Percentiles rank a stretch among this genome's conserved stretches.
phyloP scores from a whole-genome alignment of 2,113 vertebrate genomes.

The Excalfactoria chinensis region DNA sequence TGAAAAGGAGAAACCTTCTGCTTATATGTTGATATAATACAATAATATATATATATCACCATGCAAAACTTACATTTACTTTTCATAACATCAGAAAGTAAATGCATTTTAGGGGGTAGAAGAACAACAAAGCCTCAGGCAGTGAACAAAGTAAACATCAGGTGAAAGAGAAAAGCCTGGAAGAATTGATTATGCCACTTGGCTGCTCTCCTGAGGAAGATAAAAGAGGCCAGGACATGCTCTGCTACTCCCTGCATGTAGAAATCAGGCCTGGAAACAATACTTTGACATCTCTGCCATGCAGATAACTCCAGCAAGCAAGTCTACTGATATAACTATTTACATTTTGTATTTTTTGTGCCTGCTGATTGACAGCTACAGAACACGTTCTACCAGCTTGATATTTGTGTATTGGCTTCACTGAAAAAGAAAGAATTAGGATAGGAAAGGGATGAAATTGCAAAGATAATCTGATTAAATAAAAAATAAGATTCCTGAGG shows the following conservation, averaged over 20 bases:
- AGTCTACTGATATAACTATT: constrained; percentile 68
- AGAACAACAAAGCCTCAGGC: constrained; percentile 33
- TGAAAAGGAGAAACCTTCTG: background rate
- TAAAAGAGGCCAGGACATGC: constrained; percentile 75
- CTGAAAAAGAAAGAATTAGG: constrained; percentile 53
- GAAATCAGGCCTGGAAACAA: constrained; percentile 72
- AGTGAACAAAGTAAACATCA: constrained; percentile 71
- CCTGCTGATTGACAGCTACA: constrained; percentile 76
- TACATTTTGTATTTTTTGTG: constrained; percentile 60
- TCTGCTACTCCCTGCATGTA: constrained; percentile 72
- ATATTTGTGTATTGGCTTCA: constrained; percentile 57
- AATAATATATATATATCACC: background rate
- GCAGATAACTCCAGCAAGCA: constrained; percentile 70
- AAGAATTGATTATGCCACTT: constrained; percentile 79
- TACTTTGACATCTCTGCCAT: constrained; percentile 76
- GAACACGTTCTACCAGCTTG: constrained; percentile 52
- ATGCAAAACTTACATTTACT: constrained; percentile 22
- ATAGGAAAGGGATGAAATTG: background rate
- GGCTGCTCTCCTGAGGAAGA: constrained; percentile 77
- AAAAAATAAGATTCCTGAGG: background rate
- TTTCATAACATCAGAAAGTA: constrained; percentile 22
- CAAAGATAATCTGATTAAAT: constrained; percentile 44
- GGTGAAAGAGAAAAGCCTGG: constrained; percentile 74
- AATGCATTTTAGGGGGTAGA: constrained; percentile 49
- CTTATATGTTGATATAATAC: background rate